Percentiles rank a stretch among this genome's conserved stretches.
Evolutionary conservation across 2,888 invertebrate genomes (phyloP).

Genomic region (Drosophila sordidula): DNA sequence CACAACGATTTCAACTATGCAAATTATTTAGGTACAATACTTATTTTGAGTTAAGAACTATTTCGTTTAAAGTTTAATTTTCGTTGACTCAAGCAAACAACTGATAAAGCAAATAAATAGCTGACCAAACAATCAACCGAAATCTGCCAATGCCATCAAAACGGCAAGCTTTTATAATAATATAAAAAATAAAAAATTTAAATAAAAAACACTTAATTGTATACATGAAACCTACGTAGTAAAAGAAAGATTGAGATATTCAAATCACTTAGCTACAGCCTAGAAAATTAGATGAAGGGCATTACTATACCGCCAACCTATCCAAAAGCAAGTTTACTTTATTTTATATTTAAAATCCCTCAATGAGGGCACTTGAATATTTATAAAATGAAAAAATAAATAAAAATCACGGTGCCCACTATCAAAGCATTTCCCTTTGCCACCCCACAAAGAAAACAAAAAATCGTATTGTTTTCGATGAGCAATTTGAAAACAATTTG

Average conservation of each 20-base stretch:
- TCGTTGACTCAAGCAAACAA: constrained; percentile 32
- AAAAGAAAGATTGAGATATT: constrained; percentile 21
- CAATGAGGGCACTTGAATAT: constrained; percentile 1
- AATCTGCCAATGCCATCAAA: constrained; percentile 59
- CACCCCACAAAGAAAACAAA: constrained; percentile 16
- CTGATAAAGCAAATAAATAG: constrained; percentile 29
- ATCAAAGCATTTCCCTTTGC: constrained; percentile 38
- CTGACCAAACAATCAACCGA: constrained; percentile 64
- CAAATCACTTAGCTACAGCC: constrained; percentile 23
- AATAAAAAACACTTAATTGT: constrained; percentile 1
- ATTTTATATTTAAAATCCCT: constrained; percentile 15
- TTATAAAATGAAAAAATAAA: background rate
- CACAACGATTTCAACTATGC: constrained; percentile 55
- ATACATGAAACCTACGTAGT: constrained; percentile 12
- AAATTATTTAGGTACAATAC: constrained; percentile 25
- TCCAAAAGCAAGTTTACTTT: constrained; percentile 3
- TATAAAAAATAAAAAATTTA: constrained; percentile 9
- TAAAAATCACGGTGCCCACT: constrained; percentile 17
- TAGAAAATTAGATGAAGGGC: constrained; percentile 18
- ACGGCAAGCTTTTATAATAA: constrained; percentile 52
- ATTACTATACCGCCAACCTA: constrained; percentile 14
- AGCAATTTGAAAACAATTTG: constrained; percentile 24
- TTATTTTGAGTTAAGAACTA: constrained; percentile 23
- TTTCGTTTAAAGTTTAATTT: constrained; percentile 37
- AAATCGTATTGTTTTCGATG: constrained; percentile 28